Percentiles rank a stretch among this genome's conserved stretches.
Evolutionary conservation across 2,888 invertebrate genomes (phyloP).

Genomic region (Acanthacorydalis orientalis): DNA sequence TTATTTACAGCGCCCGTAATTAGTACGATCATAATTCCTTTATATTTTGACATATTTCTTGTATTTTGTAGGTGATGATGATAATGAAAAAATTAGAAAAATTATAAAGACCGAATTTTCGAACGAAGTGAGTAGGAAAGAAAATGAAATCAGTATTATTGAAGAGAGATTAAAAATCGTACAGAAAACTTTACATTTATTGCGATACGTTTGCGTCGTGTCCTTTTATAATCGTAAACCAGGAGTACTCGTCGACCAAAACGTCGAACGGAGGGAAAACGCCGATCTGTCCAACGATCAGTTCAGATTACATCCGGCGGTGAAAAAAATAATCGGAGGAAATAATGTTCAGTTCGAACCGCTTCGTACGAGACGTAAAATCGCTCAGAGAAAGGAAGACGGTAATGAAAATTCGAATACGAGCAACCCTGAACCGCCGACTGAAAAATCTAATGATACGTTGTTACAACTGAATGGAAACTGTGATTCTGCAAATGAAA

Average conservation of each 20-base stretch:
- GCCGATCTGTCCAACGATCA: constrained; percentile 17
- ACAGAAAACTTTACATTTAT: constrained; percentile 36
- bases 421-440: constrained; percentile 1
- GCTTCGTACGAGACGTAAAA: constrained; percentile 24
- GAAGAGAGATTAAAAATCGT: constrained; percentile 44
- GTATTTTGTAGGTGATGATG: constrained; percentile 21
- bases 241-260: constrained; percentile 22
- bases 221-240: constrained; percentile 42
- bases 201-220: constrained; percentile 38
- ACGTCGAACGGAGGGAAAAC: constrained; percentile 17
- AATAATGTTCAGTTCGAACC: constrained; percentile 30
- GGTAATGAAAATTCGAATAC: neutral
- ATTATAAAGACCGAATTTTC: constrained; percentile 58
- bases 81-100: constrained; percentile 33
- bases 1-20: too few relatives aligned
- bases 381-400: neutral
- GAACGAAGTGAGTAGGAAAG: constrained; percentile 47
- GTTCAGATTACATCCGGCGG: constrained; percentile 53
- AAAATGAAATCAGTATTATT: constrained; percentile 52
- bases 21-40: too few relatives aligned
- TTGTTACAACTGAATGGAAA: constrained; percentile 1
- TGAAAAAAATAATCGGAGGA: constrained; percentile 53
- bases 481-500: constrained; percentile 1
- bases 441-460: constrained; percentile 6
- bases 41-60: too few relatives aligned